These are phyloP conservation scores for Amphiprion percula DNA, from an alignment of 2,113 vertebrate species.

Conservation along the genomic window DNA sequence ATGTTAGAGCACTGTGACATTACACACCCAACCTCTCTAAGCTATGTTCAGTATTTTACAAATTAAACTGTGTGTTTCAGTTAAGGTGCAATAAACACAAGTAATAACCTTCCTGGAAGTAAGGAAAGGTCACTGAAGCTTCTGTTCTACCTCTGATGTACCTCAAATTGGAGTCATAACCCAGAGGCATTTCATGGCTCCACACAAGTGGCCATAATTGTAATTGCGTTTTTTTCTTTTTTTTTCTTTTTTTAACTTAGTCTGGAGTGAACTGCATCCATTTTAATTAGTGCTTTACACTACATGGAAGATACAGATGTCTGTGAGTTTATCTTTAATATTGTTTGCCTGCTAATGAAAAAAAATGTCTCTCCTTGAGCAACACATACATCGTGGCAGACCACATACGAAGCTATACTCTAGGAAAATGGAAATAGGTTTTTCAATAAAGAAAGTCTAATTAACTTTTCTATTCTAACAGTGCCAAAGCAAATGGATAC, in stretches of 20 bases:
- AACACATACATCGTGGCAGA: neutral
- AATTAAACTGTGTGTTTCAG: neutral
- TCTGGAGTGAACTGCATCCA: slow-evolving; percentile 54
- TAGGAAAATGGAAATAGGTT: neutral
- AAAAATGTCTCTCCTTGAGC: slow-evolving; percentile 21
- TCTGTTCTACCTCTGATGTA: neutral
- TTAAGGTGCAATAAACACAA: neutral
- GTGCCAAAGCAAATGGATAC: slow-evolving; percentile 15
- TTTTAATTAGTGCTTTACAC: slow-evolving; percentile 40
- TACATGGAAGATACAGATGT: slow-evolving; percentile 6
- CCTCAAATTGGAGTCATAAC: slow-evolving; percentile 47
- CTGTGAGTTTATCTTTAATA: slow-evolving; percentile 32
- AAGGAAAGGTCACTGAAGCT: neutral
- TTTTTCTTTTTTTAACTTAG: slow-evolving; percentile 46
- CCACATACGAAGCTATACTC: neutral
- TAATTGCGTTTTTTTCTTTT: slow-evolving; percentile 26
- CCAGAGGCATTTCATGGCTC: slow-evolving; percentile 40
- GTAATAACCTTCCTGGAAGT: slow-evolving; percentile 5
- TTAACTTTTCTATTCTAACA: slow-evolving; percentile 25
- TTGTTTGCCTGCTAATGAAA: slow-evolving; percentile 34
- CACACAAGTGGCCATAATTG: slow-evolving; percentile 43
- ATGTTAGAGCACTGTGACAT: neutral
- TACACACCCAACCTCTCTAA: neutral
- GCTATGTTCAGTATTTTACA: neutral
- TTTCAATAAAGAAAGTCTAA: neutral